Base-by-base conservation (phyloP, 2,888 invertebrate species). In the Epistrophella euchroma region DNA sequence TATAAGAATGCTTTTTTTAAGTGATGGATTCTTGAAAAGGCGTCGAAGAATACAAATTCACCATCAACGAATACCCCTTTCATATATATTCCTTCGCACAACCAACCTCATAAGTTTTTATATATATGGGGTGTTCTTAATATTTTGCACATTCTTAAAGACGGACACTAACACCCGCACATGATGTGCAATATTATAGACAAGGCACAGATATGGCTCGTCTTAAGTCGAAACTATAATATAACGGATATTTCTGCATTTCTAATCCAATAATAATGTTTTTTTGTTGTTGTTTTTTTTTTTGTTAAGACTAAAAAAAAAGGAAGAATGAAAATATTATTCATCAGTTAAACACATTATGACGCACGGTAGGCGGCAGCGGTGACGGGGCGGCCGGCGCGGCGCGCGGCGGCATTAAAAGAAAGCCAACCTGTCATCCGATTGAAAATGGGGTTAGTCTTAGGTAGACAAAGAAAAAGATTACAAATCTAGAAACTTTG, bases 191-290 rank as follows among this genome's bases (percentile, higher is more conserved):
- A 55, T n/a, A n/a, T n/a, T n/a, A n/a, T 52, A 32, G 56, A 86
- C 76, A 76, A 64, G 74, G 71, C 70, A 86, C 37, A 68, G 37
- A 68, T 82, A 82, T 77, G 82, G 85, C 77, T 76, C 66, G 82
- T 81, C 86, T 86, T 86, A 86, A 86, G 86, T 86, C 64, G 43
- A 78, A 86, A 85, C 86, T 86, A 82, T n/a, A n/a, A n/a, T n/a
- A 82, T 86, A 82, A 71, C 79, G 87, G 87, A 88, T 88, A 88
- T 88, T 88, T 89, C 88, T 88, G 80, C 87, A 88, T 88, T 88
- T 88, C 86, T 89, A 89, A 89, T 89, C 89, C 89, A 89, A 89
- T 89, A 89, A 89, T 88, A 88, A 47, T 66, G 37, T 19, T 66
- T 47, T 66, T 66, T 64, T 81, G 17, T 15, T 45, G 19, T 22